Conservation (phyloP, 2,113 vertebrate genomes). For the Apodemus speciosus region DNA sequence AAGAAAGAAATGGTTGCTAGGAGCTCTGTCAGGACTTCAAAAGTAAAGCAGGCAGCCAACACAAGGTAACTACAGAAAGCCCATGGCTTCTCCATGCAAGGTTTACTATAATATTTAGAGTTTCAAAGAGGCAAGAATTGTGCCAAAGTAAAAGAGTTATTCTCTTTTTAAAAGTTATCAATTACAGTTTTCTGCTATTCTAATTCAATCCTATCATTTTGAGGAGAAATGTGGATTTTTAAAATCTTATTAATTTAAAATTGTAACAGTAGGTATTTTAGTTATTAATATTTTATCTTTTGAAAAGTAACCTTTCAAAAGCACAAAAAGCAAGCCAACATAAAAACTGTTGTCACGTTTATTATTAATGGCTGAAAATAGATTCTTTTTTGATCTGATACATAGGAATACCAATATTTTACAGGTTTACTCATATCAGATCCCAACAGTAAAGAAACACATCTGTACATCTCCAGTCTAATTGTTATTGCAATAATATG, state of each 20-base stretch:
- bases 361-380: neutral
- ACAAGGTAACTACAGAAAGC: constrained; percentile 14
- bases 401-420: neutral
- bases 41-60: constrained; percentile 36
- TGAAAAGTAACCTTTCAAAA: neutral
- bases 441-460: too few relatives aligned
- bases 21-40: constrained; percentile 9
- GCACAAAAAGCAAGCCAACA: neutral
- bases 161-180: neutral
- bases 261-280: neutral
- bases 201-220: neutral
- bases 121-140: neutral
- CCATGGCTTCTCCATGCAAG: neutral
- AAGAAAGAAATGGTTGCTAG: constrained; percentile 63
- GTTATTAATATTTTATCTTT: neutral
- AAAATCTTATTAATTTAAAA: neutral
- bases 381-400: constrained; percentile 19
- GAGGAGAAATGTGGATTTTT: neutral
- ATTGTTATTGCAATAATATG: neutral
- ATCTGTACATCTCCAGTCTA: neutral
- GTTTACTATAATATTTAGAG: neutral
- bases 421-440: too few relatives aligned
- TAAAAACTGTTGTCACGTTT: neutral
- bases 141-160: neutral
- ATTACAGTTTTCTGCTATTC: neutral